These are phyloP conservation scores for Callopanchax toddi DNA, from an alignment of 2,113 vertebrate genomes.

Conservation along the genomic window DNA sequence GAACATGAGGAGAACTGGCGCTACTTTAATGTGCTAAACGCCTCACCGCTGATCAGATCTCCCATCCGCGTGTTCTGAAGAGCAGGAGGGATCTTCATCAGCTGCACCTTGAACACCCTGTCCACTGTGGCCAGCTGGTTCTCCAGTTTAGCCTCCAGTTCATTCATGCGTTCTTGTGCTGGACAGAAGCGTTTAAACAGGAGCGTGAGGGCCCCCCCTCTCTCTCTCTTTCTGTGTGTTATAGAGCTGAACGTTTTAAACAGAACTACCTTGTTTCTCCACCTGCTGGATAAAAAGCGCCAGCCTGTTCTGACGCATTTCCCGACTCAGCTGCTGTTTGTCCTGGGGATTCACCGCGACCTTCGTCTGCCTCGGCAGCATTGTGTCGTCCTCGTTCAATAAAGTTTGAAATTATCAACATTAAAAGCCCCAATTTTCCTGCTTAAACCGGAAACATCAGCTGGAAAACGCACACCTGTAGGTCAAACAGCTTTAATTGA, in stretches of 20 bases:
- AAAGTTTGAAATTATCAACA: too few species aligned
- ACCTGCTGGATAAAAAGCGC: conserved; percentile 84
- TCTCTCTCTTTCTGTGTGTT: too few species aligned
- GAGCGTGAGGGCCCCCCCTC: too few species aligned
- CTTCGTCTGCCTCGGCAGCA: conserved; percentile 24
- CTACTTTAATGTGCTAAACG: not conserved
- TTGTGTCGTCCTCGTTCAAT: not conserved
- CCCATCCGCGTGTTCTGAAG: conserved; percentile 61
- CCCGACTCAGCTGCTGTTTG: conserved; percentile 31
- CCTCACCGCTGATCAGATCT: conserved; percentile 65
- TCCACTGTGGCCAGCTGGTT: conserved; percentile 67
- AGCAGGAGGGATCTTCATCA: conserved; percentile 76
- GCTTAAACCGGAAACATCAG: too few species aligned
- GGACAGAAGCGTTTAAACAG: not conserved
- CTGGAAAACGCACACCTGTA: too few species aligned
- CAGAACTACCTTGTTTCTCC: conserved; percentile 79
- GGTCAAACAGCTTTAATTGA: too few species aligned
- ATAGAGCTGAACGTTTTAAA: too few species aligned
- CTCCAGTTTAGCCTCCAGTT: conserved; percentile 67
- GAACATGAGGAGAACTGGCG: not conserved
- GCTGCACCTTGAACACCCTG: conserved; percentile 72
- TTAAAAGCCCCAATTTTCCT: too few species aligned
- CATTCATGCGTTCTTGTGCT: conserved; percentile 73
- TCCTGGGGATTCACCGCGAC: not conserved
- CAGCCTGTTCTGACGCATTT: conserved; percentile 62